These are phyloP conservation scores for Shargacucullia verbasci DNA, from an alignment of 2,888 invertebrate genomes.

Conservation along the genomic window DNA sequence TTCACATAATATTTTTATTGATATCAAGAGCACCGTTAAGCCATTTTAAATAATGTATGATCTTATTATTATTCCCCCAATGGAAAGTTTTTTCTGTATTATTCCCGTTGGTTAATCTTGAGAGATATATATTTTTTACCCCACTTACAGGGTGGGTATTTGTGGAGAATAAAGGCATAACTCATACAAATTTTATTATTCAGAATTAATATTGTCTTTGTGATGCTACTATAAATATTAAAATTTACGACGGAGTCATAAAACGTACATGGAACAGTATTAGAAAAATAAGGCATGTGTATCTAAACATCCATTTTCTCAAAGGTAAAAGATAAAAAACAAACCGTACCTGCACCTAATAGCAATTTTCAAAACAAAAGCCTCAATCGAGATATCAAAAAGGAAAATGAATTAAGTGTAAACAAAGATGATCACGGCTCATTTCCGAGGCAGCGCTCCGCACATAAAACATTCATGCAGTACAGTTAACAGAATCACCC, in stretches of 20 bases:
- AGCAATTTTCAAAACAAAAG: constrained; percentile 42
- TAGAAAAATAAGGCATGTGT: background rate
- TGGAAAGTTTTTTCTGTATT: constrained; percentile 25
- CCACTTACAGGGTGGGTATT: constrained; percentile 12
- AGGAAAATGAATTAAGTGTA: constrained; percentile 52
- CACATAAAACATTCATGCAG: constrained; percentile 69
- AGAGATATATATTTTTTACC: constrained; percentile 32
- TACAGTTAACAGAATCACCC: constrained; percentile 61
- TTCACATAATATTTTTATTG: constrained; percentile 36
- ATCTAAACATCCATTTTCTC: constrained; percentile 28
- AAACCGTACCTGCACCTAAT: constrained; percentile 29
- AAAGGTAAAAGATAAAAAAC: constrained; percentile 31
- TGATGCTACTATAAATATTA: constrained; percentile 37
- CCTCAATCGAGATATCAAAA: constrained; percentile 50
- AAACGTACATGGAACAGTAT: constrained; percentile 25
- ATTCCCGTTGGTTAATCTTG: constrained; percentile 46
- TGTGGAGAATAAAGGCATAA: constrained; percentile 6
- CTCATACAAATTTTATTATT: constrained; percentile 27
- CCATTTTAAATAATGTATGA: constrained; percentile 50
- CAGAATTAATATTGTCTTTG: constrained; percentile 25
- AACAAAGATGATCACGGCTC: constrained; percentile 58
- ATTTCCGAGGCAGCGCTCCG: constrained; percentile 47
- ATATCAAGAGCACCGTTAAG: constrained; percentile 27
- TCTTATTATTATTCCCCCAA: constrained; percentile 47
- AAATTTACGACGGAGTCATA: constrained; percentile 32